Percentiles rank a stretch among this genome's conserved stretches.
phyloP scores from a whole-genome alignment of 1,140 invertebrate genomes.

The Oreohelix idahoensis region DNA sequence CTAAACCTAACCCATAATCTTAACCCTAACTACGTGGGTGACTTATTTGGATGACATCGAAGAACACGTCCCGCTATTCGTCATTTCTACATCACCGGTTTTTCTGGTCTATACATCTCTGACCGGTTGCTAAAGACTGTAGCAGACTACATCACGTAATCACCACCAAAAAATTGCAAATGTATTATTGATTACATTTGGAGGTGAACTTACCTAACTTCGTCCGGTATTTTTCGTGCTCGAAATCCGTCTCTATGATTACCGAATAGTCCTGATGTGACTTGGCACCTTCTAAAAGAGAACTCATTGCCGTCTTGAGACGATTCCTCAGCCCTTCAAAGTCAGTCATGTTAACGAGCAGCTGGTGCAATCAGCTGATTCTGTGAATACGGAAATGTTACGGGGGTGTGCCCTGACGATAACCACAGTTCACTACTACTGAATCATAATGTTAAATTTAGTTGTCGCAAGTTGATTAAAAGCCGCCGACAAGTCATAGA shows the following conservation, averaged over 20 bases:
- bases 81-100: no score
- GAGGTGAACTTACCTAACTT: conserved; percentile 16
- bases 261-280: not conserved
- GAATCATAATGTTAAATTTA: not conserved
- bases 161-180: no score
- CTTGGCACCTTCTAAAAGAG: conserved; percentile 28
- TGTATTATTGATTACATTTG: no score
- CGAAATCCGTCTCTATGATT: conserved; percentile 35
- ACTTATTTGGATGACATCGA: no score
- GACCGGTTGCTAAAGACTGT: no score
- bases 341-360: not conserved
- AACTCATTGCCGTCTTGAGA: conserved; percentile 15
- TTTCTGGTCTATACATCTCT: no score
- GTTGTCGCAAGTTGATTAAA: not conserved
- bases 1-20: no score
- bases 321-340: not conserved
- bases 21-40: no score
- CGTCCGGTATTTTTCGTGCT: conserved; percentile 16
- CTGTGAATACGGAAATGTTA: not conserved
- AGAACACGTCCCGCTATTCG: no score
- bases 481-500: not conserved
- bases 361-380: not conserved
- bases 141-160: no score
- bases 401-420: not conserved
- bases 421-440: not conserved